A percentile compares a stretch with the other conserved stretches of the same genome.
Conservation (phyloP, 2,888 invertebrate species). For the Hypercompe scribonia region DNA sequence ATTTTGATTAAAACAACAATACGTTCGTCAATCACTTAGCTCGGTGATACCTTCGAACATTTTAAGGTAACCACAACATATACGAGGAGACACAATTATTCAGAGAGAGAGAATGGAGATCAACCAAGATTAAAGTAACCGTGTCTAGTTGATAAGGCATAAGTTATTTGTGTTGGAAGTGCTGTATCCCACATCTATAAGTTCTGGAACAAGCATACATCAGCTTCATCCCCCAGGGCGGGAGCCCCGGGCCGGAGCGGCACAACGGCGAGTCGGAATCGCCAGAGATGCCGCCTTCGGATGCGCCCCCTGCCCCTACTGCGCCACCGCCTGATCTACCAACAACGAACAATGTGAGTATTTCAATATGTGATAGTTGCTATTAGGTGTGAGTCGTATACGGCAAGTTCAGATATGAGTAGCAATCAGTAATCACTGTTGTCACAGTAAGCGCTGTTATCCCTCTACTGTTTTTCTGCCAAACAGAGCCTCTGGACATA, state of each 20-base stretch:
- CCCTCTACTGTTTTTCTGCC: too few relatives aligned
- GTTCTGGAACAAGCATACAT: not conserved
- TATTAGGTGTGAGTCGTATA: too few relatives aligned
- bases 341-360: conserved; percentile 55
- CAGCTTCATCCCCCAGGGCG: conserved; percentile 64
- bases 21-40: too few relatives aligned
- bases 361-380: not conserved
- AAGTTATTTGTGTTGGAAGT: not conserved
- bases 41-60: too few relatives aligned
- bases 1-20: too few relatives aligned
- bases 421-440: too few relatives aligned
- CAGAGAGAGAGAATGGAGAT: too few relatives aligned
- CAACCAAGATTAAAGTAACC: too few relatives aligned
- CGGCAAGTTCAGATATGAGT: not conserved
- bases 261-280: conserved; percentile 76
- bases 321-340: conserved; percentile 63
- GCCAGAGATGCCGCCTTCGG: conserved; percentile 70
- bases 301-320: conserved; percentile 69
- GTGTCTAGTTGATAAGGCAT: not conserved
- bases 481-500: too few relatives aligned
- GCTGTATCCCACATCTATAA: not conserved
- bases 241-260: conserved; percentile 82
- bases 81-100: too few relatives aligned
- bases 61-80: too few relatives aligned
- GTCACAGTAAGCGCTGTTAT: too few relatives aligned